Base-by-base conservation (phyloP, 2,113 vertebrate genomes). In the Muntiacus muntjak region DNA sequence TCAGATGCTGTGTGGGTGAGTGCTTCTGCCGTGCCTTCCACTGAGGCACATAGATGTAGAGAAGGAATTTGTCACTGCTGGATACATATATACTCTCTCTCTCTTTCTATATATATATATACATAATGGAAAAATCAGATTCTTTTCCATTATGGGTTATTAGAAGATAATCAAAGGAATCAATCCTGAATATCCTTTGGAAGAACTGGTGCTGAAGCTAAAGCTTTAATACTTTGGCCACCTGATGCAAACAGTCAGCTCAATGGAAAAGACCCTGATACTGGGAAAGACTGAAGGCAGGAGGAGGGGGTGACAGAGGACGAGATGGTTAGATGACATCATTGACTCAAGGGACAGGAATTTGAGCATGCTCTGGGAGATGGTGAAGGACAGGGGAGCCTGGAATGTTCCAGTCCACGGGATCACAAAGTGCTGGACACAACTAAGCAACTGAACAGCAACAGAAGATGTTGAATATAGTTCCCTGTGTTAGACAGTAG, bases 51-150 rank as follows among this genome's bases (percentile, higher is more conserved):
- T 1, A 43, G 47, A 15, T 16, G 67, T 23, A 74, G n/a, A 36
- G n/a, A 40, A n/a, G 26, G 45, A 76, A 19, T 60, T 62, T 30
- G 4, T 87, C 25, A 9, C 14, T 74, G 76, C 23, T 78, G 76
- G 4, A 36, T 82, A 14, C 2, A 54, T 12, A n/a, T 7, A 47
- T 21, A 43, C 0, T 5, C 64, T 71, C n/a, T 71, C 64, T 36
- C 5, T 71, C 33, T 36, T 0, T n/a, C 0, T 74, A 0, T 81
- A 21, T 50, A 5, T 67, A 10, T 11, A 9, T 17, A 33, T n/a
- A n/a, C 40, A 4, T 40, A 71, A 40, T 71, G n/a, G 67, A 40
- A 71, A 71, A 71, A 71, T 71, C 19, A 54, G 50, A 82, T 54
- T 54, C 33, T 54, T 82, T 54, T 82, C 33, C 79, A 36, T 82